Evolutionary conservation across 2,888 invertebrate genomes (phyloP).

Genomic region (Panorpa germanica): DNA sequence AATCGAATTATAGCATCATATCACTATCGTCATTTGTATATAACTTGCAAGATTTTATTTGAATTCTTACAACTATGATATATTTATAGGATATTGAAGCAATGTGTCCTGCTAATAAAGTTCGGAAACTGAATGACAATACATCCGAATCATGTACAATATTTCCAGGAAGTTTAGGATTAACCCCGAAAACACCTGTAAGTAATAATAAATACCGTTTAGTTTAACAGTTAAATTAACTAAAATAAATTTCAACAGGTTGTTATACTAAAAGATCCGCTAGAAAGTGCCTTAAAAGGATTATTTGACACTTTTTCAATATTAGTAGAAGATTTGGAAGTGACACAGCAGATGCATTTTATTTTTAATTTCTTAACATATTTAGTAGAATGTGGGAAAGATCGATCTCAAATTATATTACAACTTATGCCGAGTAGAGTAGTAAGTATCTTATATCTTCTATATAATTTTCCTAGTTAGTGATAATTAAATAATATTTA

Average conservation of each 20-base stretch:
- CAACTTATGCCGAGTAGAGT: slow-evolving; percentile 57
- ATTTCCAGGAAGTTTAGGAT: slow-evolving; percentile 26
- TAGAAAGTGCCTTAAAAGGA: slow-evolving; percentile 42
- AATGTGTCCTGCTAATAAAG: slow-evolving; percentile 35
- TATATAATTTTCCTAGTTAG: background rate
- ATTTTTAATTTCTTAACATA: slow-evolving; percentile 58
- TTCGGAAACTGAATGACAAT: slow-evolving; percentile 41
- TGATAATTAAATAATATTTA: background rate
- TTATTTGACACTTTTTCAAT: slow-evolving; percentile 54
- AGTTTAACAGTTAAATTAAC: slow-evolving; percentile 10
- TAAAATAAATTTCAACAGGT: slow-evolving; percentile 17
- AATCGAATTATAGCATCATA: too few relatives aligned
- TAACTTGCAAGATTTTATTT: too few relatives aligned
- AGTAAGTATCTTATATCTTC: slow-evolving; percentile 27
- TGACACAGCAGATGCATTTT: slow-evolving; percentile 69
- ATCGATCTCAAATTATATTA: slow-evolving; percentile 47
- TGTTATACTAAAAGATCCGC: slow-evolving; percentile 36
- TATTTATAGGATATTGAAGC: slow-evolving; percentile 43
- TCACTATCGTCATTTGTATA: too few relatives aligned
- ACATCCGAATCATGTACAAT: slow-evolving; percentile 34
- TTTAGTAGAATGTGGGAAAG: slow-evolving; percentile 58
- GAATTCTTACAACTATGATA: too few relatives aligned
- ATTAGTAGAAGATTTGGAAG: slow-evolving; percentile 40
- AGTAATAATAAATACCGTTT: slow-evolving; percentile 14
- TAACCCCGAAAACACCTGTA: too few relatives aligned